phyloP scores from a whole-genome alignment of 2,797 vertebrate genomes.

The Masticophis lateralis region DNA sequence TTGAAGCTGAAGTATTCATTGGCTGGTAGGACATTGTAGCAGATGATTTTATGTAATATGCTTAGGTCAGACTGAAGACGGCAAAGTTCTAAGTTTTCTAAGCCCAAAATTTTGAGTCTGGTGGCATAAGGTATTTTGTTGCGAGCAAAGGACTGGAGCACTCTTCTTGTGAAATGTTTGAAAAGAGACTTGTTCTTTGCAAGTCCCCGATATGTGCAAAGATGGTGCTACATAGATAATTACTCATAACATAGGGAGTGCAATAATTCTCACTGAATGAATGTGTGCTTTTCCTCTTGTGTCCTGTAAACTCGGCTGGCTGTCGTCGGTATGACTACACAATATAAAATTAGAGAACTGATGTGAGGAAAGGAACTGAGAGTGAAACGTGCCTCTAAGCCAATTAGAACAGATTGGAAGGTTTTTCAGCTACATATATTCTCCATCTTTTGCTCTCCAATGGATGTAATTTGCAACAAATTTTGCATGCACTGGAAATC shows the following conservation, averaged over 20 bases:
- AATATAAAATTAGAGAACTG: not conserved
- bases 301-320: conserved; percentile 6
- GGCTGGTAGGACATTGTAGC: too few relatives aligned
- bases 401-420: conserved; percentile 46
- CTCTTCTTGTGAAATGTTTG: not conserved
- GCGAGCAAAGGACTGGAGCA: too few relatives aligned
- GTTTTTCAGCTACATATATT: conserved; percentile 20
- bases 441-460: conserved; percentile 6
- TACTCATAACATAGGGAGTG: not conserved
- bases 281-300: conserved; percentile 5
- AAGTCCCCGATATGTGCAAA: not conserved
- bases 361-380: not conserved
- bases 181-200: not conserved
- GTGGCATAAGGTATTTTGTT: too few relatives aligned
- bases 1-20: too few relatives aligned
- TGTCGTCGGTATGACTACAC: not conserved
- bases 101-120: too few relatives aligned
- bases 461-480: conserved; percentile 43
- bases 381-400: conserved; percentile 18
- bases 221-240: not conserved
- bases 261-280: not conserved
- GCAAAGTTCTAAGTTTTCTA: too few relatives aligned
- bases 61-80: too few relatives aligned
- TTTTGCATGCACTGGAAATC: conserved; percentile 27
- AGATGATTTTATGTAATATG: too few relatives aligned